Base-by-base conservation (phyloP, 1,140 invertebrate genomes). In the Sycobia sp. region DNA sequence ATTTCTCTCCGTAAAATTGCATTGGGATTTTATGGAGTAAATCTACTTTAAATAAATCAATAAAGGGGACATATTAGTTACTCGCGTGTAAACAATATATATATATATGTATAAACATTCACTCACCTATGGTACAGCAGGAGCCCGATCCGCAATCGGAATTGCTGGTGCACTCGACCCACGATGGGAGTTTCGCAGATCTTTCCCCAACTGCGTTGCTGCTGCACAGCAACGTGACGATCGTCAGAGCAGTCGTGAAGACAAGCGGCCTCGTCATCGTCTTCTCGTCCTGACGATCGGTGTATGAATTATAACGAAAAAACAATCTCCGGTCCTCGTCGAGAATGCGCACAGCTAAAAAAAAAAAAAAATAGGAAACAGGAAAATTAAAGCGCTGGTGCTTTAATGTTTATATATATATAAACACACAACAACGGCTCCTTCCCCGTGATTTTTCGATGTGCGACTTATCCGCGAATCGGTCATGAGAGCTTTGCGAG, bases 111-210 rank as follows among this genome's bases (percentile, higher is more conserved):
- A n/a, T n/a, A n/a, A n/a, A n/a, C n/a, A n/a, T n/a, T 39, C 10
- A 62, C 54, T 47, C 16, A 63, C 61, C n/a, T 39, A 62, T 62
- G 14, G 36, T 51, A 20, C 63, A 68, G 36, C 62, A 68, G 22
- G 58, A 49, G 3, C 62, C 63, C 11, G 58, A 47, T 4, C 38
- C 36, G 38, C 67, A 68, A 4, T 68, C 43, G 4, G 47, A 22
- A 38, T 54, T 46, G 32, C 39, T 57, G 13, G 49, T 54, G 32
- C 60, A 64, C 3, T 67, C 38, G 4, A 46, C 29, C 49, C 38
- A 51, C 27, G 58, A 23, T 0, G 47, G 38, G 7, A 1, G 36
- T 5, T n/a, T 46, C 2, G 44, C 0, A n/a, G n/a, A n/a, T n/a
- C n/a, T n/a, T n/a, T n/a, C n/a, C n/a, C n/a, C n/a, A n/a, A n/a